These are phyloP conservation scores for Thalassophryne amazonica DNA, from an alignment of 2,797 vertebrate species.

Conservation along the genomic window DNA sequence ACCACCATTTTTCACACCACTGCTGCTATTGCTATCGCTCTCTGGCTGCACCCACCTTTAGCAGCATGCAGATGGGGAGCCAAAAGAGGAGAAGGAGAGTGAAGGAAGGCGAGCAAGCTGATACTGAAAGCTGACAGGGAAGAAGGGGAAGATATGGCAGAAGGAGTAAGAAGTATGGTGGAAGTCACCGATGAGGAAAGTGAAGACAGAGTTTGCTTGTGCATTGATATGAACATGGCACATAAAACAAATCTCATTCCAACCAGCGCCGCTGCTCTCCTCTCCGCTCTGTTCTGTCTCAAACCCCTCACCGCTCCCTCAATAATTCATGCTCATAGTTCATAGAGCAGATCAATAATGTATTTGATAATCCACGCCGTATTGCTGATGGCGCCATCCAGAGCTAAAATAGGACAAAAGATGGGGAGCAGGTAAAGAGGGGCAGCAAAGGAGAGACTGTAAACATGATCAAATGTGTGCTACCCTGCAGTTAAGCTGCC, in stretches of 20 bases:
- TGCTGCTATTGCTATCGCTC: slow-evolving; percentile 55
- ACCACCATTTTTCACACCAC: slow-evolving; percentile 71
- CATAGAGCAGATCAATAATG: slow-evolving; percentile 69
- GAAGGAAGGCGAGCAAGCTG: neutral
- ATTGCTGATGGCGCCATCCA: slow-evolving; percentile 39
- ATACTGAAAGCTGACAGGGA: slow-evolving; percentile 4
- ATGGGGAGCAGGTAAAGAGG: neutral
- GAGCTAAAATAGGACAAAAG: slow-evolving; percentile 12
- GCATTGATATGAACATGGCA: slow-evolving; percentile 23
- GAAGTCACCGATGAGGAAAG: slow-evolving; percentile 22
- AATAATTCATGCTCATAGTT: slow-evolving; percentile 66
- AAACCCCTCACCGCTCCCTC: slow-evolving; percentile 24
- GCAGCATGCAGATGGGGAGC: slow-evolving; percentile 64
- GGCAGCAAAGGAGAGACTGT: neutral
- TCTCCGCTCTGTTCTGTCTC: neutral
- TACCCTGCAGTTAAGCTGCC: slow-evolving; percentile 13
- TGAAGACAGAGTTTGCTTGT: slow-evolving; percentile 28
- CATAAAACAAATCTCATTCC: slow-evolving; percentile 34
- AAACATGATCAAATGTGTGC: slow-evolving; percentile 23
- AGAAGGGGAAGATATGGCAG: too few relatives aligned
- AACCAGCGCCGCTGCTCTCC: neutral
- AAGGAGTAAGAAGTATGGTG: slow-evolving; percentile 27
- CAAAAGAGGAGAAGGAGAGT: slow-evolving; percentile 2
- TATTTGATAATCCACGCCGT: slow-evolving; percentile 55
- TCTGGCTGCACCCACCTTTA: slow-evolving; percentile 57